These are phyloP conservation scores for Ploceus nigricollis DNA, from an alignment of 2,113 vertebrate species.

Conservation along the genomic window DNA sequence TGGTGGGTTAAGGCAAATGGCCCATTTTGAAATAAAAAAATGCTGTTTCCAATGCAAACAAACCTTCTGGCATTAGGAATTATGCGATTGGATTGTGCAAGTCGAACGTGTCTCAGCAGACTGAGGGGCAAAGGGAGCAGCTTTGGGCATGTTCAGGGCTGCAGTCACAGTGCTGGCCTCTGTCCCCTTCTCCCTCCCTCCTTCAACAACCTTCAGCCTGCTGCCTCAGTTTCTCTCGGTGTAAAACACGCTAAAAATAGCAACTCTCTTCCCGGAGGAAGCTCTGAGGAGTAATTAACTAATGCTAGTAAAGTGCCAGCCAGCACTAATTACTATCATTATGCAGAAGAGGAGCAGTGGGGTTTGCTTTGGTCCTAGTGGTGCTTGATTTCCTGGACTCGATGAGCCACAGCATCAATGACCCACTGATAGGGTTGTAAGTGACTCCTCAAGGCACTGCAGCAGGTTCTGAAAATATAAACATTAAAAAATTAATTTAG, in stretches of 20 bases:
- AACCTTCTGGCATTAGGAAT: neutral
- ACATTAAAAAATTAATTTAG: constrained; percentile 8
- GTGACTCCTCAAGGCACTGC: neutral
- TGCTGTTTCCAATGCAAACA: neutral
- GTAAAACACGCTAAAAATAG: neutral
- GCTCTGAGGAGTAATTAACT: constrained; percentile 23
- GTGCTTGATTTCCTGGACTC: neutral
- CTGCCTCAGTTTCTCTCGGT: constrained; percentile 23
- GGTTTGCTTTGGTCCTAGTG: constrained; percentile 24
- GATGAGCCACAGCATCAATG: neutral
- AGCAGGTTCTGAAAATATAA: neutral
- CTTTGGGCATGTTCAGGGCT: neutral
- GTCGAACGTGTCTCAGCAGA: fast-evolving
- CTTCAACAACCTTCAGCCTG: neutral
- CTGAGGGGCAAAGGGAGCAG: neutral
- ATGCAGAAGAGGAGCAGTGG: neutral
- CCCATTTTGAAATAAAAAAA: neutral
- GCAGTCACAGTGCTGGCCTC: neutral
- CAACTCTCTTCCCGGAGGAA: neutral
- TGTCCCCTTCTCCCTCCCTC: neutral
- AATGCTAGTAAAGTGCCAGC: neutral
- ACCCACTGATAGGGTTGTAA: constrained; percentile 19
- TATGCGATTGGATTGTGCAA: neutral
- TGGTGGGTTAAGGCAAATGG: neutral
- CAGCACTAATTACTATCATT: constrained; percentile 42